A percentile compares a stretch with the other conserved stretches of the same genome.
These are phyloP conservation scores for Salarias fasciatus DNA, from an alignment of 2,797 vertebrate genomes.

Conservation along the genomic window DNA sequence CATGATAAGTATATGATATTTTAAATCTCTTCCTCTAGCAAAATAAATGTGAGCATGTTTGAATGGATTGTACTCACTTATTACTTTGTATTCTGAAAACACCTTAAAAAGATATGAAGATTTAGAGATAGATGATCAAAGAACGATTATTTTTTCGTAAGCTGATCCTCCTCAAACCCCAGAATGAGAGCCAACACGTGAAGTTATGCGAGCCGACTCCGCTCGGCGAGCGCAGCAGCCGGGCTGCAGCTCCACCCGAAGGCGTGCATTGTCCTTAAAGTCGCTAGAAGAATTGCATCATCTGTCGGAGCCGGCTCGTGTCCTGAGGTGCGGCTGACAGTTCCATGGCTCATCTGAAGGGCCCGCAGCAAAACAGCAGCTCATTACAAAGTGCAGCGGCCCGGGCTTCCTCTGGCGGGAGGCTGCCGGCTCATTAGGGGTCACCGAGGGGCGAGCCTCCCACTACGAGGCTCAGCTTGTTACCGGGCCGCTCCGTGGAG, in stretches of 20 bases:
- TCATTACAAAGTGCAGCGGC: conserved; percentile 69
- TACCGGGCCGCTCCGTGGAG: conserved; percentile 39
- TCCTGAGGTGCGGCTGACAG: conserved; percentile 64
- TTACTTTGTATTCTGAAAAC: too few relatives aligned
- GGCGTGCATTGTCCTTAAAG: conserved; percentile 50
- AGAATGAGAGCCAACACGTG: neutral
- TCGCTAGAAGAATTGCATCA: conserved; percentile 44
- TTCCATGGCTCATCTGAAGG: conserved; percentile 70
- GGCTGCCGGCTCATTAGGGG: conserved; percentile 71
- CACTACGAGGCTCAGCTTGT: conserved; percentile 56
- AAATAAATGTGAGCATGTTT: too few relatives aligned
- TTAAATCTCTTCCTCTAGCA: too few relatives aligned
- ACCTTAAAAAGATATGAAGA: too few relatives aligned
- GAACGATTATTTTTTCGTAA: too few relatives aligned
- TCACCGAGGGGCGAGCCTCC: conserved; percentile 64
- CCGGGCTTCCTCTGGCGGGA: conserved; percentile 54
- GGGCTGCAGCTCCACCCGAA: conserved; percentile 20
- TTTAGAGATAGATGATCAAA: too few relatives aligned
- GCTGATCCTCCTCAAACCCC: too few relatives aligned
- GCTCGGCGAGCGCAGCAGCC: neutral
- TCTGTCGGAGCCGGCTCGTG: conserved; percentile 37
- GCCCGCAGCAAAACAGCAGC: conserved; percentile 65
- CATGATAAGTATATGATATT: too few relatives aligned
- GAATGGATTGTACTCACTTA: too few relatives aligned
- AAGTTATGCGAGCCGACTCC: too few relatives aligned